Percentiles rank a stretch among this genome's conserved stretches.
Conservation (phyloP, 2,888 invertebrate species). For the Chloroclystis v-ata region DNA sequence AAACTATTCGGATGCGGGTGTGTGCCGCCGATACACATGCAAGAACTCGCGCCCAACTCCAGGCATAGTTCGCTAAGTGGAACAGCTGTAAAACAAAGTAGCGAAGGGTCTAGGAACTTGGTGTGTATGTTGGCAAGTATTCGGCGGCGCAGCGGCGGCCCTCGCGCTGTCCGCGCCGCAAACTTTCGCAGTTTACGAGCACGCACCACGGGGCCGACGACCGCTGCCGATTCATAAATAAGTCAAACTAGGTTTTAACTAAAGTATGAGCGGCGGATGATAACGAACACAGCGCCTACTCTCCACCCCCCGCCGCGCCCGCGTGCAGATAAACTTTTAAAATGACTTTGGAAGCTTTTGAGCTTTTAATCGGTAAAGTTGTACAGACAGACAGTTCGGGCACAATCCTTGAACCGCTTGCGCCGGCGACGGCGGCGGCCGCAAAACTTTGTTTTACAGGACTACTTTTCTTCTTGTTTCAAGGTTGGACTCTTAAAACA, state of each 20-base stretch:
- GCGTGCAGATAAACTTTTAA: constrained; percentile 80
- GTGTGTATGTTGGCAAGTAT: constrained; percentile 69
- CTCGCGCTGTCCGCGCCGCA: constrained; percentile 30
- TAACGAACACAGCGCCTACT: constrained; percentile 66
- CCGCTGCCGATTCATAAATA: constrained; percentile 71
- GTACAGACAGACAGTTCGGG: constrained; percentile 79
- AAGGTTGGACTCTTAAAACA: constrained; percentile 80
- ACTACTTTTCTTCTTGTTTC: constrained; percentile 80
- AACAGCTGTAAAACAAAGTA: constrained; percentile 79
- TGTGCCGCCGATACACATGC: constrained; percentile 76
- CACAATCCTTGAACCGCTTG: constrained; percentile 80
- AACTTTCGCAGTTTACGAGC: constrained; percentile 67
- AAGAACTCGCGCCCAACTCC: constrained; percentile 76
- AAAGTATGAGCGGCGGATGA: constrained; percentile 69
- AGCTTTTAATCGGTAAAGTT: constrained; percentile 80
- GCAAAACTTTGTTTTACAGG: constrained; percentile 80
- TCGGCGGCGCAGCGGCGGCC: constrained; percentile 36
- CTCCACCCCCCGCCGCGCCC: constrained; percentile 50
- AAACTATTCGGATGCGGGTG: constrained; percentile 76
- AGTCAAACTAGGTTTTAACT: constrained; percentile 74
- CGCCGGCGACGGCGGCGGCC: constrained; percentile 79
- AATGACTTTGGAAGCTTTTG: constrained; percentile 80
- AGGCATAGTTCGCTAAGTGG: constrained; percentile 78
- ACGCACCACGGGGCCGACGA: constrained; percentile 49
- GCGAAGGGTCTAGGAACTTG: constrained; percentile 78